phyloP scores from a whole-genome alignment of 2,113 vertebrate genomes.

The Sylvietta virens region DNA sequence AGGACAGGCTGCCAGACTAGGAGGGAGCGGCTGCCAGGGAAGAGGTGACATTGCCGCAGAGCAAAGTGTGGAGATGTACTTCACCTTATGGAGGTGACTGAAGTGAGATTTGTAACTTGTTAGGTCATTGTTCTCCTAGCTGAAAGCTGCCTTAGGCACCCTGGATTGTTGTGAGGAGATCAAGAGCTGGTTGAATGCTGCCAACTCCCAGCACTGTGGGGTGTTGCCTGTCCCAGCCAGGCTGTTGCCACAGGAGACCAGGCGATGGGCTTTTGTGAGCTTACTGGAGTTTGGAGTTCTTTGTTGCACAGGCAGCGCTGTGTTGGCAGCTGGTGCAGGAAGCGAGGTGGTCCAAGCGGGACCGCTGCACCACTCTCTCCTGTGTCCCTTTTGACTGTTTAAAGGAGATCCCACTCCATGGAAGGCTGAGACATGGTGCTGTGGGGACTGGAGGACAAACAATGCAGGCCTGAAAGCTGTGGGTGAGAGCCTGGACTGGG shows the following conservation, averaged over 20 bases:
- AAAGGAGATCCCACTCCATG: neutral
- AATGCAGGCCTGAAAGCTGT: neutral
- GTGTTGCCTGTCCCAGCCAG: neutral
- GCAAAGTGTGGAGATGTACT: neutral
- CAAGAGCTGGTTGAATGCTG: neutral
- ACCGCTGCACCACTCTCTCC: neutral
- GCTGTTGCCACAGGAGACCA: neutral
- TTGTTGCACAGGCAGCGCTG: neutral
- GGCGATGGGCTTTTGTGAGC: neutral
- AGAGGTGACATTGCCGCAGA: neutral
- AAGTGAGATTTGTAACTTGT: neutral
- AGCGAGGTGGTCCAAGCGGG: neutral
- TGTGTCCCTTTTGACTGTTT: neutral
- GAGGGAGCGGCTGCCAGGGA: neutral
- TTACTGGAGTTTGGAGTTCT: neutral
- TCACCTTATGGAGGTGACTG: fast-evolving
- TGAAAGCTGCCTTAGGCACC: neutral
- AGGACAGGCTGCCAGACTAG: neutral
- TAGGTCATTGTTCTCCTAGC: neutral
- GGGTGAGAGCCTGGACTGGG: neutral
- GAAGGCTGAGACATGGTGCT: neutral
- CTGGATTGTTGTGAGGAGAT: neutral
- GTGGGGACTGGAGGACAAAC: neutral
- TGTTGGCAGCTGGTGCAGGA: neutral
- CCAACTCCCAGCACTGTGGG: fast-evolving